Evolutionary conservation across 1,140 invertebrate genomes (phyloP).

Genomic region (Telenomus remus): DNA sequence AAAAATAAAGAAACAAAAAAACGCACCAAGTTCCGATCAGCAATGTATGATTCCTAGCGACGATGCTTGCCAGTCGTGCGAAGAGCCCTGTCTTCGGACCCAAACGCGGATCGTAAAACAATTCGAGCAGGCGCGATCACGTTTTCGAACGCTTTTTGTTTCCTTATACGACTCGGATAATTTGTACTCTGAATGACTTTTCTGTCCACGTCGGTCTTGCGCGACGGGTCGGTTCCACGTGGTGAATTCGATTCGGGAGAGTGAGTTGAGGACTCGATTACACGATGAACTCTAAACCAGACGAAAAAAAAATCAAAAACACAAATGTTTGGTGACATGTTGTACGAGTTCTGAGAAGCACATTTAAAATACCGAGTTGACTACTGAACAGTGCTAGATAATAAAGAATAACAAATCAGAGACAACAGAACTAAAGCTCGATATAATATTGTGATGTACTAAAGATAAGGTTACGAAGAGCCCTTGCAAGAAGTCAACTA

Average conservation of each 20-base stretch:
- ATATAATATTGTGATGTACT: constrained; percentile 64
- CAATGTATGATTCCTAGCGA: constrained; percentile 59
- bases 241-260: constrained; percentile 69
- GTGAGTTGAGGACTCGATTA: constrained; percentile 63
- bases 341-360: constrained; percentile 40
- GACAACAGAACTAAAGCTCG: constrained; percentile 56
- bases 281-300: constrained; percentile 61
- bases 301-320: constrained; percentile 46
- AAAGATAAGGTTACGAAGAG: constrained; percentile 62
- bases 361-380: constrained; percentile 40
- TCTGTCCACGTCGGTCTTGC: constrained; percentile 44
- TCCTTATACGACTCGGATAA: constrained; percentile 4
- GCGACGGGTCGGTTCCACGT: constrained; percentile 41
- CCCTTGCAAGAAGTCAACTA: constrained; percentile 40
- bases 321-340: constrained; percentile 28
- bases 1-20: constrained; percentile 6
- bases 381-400: constrained; percentile 23
- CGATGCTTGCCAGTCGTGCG: constrained; percentile 61
- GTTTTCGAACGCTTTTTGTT: constrained; percentile 30
- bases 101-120: constrained; percentile 15
- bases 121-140: constrained; percentile 15
- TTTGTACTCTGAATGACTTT: constrained; percentile 38
- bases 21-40: constrained; percentile 59
- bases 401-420: constrained; percentile 44
- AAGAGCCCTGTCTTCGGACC: constrained; percentile 48